Conservation (phyloP, 2,888 invertebrate species). For the Parnassius smintheus region DNA sequence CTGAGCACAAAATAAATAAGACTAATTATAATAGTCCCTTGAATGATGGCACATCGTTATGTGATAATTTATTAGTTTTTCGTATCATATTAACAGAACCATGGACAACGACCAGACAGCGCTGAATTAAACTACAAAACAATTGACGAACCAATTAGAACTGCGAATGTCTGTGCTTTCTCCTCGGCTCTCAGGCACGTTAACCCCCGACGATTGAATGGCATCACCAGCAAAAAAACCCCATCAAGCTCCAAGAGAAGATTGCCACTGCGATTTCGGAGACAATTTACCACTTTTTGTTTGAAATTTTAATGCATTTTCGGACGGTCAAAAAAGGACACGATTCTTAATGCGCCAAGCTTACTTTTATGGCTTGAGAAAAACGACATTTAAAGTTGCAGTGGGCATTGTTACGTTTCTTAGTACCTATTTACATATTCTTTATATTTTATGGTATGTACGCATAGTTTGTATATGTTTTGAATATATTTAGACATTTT, state of each 20-base stretch:
- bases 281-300: constrained; percentile 66
- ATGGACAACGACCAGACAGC: constrained; percentile 9
- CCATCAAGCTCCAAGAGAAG: constrained; percentile 51
- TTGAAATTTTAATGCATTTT: constrained; percentile 50
- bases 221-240: constrained; percentile 51
- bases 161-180: constrained; percentile 41
- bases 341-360: constrained; percentile 26
- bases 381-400: constrained; percentile 13
- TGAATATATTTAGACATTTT: too few species aligned
- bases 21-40: too few species aligned
- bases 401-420: constrained; percentile 14
- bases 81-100: too few species aligned
- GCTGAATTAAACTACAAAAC: constrained; percentile 17
- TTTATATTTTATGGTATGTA: background rate
- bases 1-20: too few species aligned
- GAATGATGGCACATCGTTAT: too few species aligned
- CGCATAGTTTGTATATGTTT: background rate
- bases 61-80: too few species aligned
- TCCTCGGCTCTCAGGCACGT: constrained; percentile 21
- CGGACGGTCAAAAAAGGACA: constrained; percentile 31
- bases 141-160: constrained; percentile 43
- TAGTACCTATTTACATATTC: background rate
- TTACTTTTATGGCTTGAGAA: constrained; percentile 24
- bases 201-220: constrained; percentile 36
- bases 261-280: constrained; percentile 59